phyloP scores from a whole-genome alignment of 2,797 vertebrate genomes.

The Trichosurus vulpecula region DNA sequence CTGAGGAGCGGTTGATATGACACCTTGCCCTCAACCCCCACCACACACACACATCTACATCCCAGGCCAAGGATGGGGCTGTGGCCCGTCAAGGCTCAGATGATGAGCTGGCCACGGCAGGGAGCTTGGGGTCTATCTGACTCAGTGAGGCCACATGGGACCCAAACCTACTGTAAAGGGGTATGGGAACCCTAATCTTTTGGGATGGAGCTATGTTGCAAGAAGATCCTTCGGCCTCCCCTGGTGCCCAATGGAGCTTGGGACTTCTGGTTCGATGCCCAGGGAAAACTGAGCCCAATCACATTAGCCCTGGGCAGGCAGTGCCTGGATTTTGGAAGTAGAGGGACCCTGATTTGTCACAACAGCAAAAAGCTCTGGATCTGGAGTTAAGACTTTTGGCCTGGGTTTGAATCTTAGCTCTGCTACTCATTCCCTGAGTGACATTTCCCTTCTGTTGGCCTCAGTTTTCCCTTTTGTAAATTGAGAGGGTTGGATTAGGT shows the following conservation, averaged over 20 bases:
- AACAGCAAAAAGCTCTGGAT: not conserved
- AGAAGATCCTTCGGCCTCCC: not conserved
- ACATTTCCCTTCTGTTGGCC: not conserved
- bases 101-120: not conserved
- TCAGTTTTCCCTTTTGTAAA: not conserved
- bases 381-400: not conserved
- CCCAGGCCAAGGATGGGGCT: not conserved
- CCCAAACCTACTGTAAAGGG: not conserved
- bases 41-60: not conserved
- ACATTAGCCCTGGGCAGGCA: not conserved
- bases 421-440: not conserved
- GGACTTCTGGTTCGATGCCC: not conserved
- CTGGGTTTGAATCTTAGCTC: not conserved
- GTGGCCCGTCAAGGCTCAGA: not conserved
- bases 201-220: not conserved
- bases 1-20: conserved; percentile 95
- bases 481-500: not conserved
- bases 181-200: conserved; percentile 46
- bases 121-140: not conserved
- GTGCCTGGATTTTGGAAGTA: not conserved
- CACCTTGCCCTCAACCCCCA: not conserved
- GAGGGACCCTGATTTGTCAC: not conserved
- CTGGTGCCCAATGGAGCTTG: not conserved
- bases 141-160: conserved; percentile 1
- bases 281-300: not conserved